Percentiles rank a stretch among this genome's conserved stretches.
phyloP scores from a whole-genome alignment of 2,113 vertebrate species.

The Vicugna pacos region DNA sequence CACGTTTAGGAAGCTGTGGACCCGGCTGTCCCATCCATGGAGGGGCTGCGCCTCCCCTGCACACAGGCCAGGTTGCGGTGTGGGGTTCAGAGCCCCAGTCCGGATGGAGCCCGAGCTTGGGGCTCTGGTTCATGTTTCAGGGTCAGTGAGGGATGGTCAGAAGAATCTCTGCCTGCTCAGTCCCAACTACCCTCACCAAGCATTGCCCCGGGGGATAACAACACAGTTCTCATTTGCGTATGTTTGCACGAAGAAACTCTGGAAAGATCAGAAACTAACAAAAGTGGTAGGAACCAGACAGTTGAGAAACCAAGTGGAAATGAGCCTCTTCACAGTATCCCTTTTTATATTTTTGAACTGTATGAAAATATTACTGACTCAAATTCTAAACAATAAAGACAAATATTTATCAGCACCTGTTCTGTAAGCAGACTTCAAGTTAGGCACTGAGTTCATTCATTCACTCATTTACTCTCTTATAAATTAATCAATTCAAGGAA shows the following conservation, averaged over 20 bases:
- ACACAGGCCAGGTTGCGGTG: not conserved
- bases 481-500: not conserved
- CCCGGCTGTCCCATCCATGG: fast-evolving
- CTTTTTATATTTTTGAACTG: not conserved
- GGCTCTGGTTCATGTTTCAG: not conserved
- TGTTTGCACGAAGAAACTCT: slow-evolving; percentile 12
- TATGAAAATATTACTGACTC: not conserved
- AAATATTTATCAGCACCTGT: not conserved
- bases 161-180: not conserved
- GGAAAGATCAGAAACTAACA: not conserved
- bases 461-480: not conserved
- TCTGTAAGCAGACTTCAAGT: not conserved
- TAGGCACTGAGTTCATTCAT: not conserved
- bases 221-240: not conserved
- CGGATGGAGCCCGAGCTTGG: not conserved
- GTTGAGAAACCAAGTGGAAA: not conserved
- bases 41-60: not conserved
- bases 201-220: not conserved
- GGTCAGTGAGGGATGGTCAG: not conserved
- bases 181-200: not conserved
- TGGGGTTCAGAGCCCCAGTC: not conserved
- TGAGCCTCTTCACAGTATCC: not conserved
- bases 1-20: not conserved
- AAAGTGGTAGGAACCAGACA: not conserved
- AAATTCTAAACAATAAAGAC: slow-evolving; percentile 1